A percentile compares a stretch with the other conserved stretches of the same genome.
Evolutionary conservation across 2,888 invertebrate species (phyloP).

Genomic region (Leptinotarsa haldemani): DNA sequence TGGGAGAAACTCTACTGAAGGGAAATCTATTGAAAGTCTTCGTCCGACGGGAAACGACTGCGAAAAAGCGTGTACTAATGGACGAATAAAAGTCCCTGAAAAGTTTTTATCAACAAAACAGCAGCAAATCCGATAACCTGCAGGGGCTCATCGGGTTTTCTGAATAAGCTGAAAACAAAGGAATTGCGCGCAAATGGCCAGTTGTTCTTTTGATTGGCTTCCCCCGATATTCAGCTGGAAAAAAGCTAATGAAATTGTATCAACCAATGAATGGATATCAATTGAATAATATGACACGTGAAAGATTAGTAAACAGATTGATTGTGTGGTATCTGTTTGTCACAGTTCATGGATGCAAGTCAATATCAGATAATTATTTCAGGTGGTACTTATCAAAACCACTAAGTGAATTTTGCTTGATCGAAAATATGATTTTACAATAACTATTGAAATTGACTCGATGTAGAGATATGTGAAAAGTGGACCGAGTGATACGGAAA

Average conservation of each 20-base stretch:
- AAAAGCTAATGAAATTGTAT: neutral
- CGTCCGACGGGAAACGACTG: neutral
- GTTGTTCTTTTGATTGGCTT: constrained; percentile 6
- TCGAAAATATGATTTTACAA: too few relatives aligned
- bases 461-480: too few relatives aligned
- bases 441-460: too few relatives aligned
- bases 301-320: neutral
- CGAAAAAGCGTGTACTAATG: neutral
- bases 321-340: neutral
- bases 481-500: too few relatives aligned
- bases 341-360: too few relatives aligned
- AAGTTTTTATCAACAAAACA: neutral
- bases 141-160: constrained; percentile 6
- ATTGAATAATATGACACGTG: neutral
- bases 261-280: neutral
- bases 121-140: constrained; percentile 10
- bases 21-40: constrained; percentile 3
- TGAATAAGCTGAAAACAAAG: neutral
- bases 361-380: too few relatives aligned
- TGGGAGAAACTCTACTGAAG: neutral
- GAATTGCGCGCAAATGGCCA: neutral
- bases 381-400: too few relatives aligned
- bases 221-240: neutral
- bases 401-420: too few relatives aligned
- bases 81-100: constrained; percentile 1